A percentile compares a stretch with the other conserved stretches of the same genome.
Conservation (phyloP, 1,140 invertebrate genomes). For the Thrips palmi region DNA sequence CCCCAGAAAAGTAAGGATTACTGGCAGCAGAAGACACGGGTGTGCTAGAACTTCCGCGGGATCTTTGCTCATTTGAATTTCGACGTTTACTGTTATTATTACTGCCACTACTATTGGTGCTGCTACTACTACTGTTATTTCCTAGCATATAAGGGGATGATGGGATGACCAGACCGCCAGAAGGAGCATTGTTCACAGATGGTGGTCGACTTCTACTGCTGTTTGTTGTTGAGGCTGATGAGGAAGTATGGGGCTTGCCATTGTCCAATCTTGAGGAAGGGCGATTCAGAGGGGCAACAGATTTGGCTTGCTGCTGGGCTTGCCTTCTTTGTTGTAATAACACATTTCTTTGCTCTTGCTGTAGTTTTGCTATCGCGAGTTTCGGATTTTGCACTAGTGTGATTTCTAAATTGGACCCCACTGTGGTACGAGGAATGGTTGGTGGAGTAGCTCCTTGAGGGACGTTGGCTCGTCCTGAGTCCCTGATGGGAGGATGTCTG, state of each 20-base stretch:
- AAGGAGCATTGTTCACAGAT: too few relatives aligned
- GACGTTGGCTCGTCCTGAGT: constrained; percentile 16
- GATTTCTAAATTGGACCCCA: constrained; percentile 38
- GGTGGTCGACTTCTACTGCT: too few relatives aligned
- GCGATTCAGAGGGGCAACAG: neutral
- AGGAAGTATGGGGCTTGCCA: neutral
- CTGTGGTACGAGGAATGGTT: constrained; percentile 19
- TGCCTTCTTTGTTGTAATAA: neutral
- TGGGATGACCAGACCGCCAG: too few relatives aligned
- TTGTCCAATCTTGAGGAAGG: constrained; percentile 1
- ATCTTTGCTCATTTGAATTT: too few relatives aligned
- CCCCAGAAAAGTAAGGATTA: too few relatives aligned
- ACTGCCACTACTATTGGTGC: too few relatives aligned
- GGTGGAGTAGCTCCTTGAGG: constrained; percentile 15
- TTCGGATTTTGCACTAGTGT: constrained; percentile 28
- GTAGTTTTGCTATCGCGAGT: too few relatives aligned
- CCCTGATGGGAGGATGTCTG: constrained; percentile 19
- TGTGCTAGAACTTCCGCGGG: too few relatives aligned
- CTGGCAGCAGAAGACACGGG: too few relatives aligned
- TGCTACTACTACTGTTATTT: too few relatives aligned
- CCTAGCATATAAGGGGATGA: too few relatives aligned
- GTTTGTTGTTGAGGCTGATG: neutral
- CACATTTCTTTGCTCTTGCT: neutral
- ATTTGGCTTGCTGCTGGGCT: neutral
- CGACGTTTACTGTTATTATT: too few relatives aligned